Evolutionary conservation across 2,113 vertebrate species (phyloP).

Genomic region (Corynorhinus townsendii): DNA sequence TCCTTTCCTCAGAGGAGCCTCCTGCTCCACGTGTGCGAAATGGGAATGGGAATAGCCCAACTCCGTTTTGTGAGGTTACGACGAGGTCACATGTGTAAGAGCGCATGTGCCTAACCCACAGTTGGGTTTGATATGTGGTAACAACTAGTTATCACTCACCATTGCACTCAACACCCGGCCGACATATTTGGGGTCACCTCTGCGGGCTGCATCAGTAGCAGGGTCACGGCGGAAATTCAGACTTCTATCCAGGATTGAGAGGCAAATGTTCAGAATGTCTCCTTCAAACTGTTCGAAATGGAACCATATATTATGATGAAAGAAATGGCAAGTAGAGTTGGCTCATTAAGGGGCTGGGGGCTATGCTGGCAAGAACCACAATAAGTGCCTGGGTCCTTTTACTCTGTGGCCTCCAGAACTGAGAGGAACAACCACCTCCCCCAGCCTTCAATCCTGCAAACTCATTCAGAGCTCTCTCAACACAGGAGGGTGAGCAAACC

Average conservation of each 20-base stretch:
- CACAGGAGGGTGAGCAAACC: neutral
- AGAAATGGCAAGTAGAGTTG: neutral
- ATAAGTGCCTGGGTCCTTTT: rapidly evolving
- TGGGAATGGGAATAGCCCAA: neutral
- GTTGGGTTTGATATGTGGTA: neutral
- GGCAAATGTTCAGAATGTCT: slow-evolving; percentile 78
- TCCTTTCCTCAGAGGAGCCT: neutral
- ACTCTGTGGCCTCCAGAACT: neutral
- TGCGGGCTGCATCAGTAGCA: slow-evolving; percentile 72
- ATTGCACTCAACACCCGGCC: slow-evolving; percentile 84
- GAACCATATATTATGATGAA: neutral
- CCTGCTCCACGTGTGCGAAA: neutral
- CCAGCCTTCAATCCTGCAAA: neutral
- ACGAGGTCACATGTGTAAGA: neutral
- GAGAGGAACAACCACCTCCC: neutral
- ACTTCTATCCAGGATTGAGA: slow-evolving; percentile 80
- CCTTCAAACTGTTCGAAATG: slow-evolving; percentile 78
- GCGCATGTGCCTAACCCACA: rapidly evolving
- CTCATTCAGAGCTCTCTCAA: neutral
- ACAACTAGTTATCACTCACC: slow-evolving; percentile 71
- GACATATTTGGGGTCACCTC: slow-evolving; percentile 80
- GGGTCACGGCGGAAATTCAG: slow-evolving; percentile 78
- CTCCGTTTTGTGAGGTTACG: neutral
- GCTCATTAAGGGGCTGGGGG: neutral
- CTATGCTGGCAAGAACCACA: neutral